phyloP scores from a whole-genome alignment of 2,797 vertebrate genomes.

The Sylvia borin region DNA sequence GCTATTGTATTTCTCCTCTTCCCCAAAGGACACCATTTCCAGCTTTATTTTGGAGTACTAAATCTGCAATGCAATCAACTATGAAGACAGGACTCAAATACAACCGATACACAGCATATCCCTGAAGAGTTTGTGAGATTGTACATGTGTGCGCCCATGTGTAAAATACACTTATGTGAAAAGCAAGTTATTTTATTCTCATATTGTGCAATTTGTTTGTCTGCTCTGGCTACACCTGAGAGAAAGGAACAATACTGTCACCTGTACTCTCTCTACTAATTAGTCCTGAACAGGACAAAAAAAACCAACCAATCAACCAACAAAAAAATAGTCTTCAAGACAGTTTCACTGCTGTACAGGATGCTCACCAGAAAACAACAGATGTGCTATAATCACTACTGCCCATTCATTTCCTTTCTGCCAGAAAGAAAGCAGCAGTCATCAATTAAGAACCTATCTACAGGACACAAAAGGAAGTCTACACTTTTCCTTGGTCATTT shows the following conservation, averaged over 20 bases:
- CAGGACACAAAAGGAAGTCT: constrained; percentile 70
- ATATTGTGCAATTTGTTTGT: constrained; percentile 19
- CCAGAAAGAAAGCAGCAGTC: constrained; percentile 62
- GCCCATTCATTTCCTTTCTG: constrained; percentile 75
- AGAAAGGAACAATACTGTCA: neutral
- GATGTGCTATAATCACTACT: constrained; percentile 68
- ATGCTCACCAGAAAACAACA: constrained; percentile 75
- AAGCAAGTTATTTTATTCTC: neutral
- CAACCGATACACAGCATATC: neutral
- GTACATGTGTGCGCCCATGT: accelerated
- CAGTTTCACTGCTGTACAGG: constrained; percentile 74
- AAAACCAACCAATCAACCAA: neutral
- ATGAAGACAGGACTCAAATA: neutral
- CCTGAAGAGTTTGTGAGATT: neutral
- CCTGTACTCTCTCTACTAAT: neutral
- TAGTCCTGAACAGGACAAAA: neutral
- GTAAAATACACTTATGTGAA: neutral
- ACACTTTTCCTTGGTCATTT: constrained; percentile 60
- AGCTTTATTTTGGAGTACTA: neutral
- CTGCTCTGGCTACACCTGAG: constrained; percentile 60
- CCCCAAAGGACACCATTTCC: neutral
- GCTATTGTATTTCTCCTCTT: neutral
- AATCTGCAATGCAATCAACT: neutral
- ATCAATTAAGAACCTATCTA: constrained; percentile 71
- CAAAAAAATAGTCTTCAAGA: constrained; percentile 40